Conservation (phyloP, 1,140 invertebrate genomes). For the Akabosia matsudoensis region DNA sequence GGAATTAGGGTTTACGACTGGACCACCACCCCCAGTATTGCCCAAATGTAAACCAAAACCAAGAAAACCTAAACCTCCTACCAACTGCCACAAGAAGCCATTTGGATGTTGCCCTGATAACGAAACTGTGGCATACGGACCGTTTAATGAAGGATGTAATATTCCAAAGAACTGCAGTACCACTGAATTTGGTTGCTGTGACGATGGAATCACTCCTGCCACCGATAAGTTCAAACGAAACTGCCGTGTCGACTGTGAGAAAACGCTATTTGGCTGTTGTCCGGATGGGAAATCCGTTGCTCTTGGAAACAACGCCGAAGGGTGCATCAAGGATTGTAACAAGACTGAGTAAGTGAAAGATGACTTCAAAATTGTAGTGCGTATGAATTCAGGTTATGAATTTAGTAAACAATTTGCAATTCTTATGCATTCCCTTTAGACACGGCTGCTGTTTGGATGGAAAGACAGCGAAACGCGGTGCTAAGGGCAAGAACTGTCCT, state of each 20-base stretch:
- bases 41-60: constrained; percentile 25
- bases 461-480: constrained; percentile 55
- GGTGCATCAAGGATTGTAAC: constrained; percentile 62
- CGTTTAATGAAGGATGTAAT: constrained; percentile 75
- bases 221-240: constrained; percentile 66
- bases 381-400: constrained; percentile 2
- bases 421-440: constrained; percentile 38
- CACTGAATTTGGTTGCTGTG: constrained; percentile 81
- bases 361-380: neutral
- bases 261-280: constrained; percentile 73
- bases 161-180: constrained; percentile 72
- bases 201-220: constrained; percentile 80
- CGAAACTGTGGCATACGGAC: constrained; percentile 73
- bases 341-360: constrained; percentile 47
- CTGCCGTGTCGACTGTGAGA: constrained; percentile 73
- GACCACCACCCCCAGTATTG: neutral
- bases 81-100: constrained; percentile 6
- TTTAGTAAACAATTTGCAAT: neutral
- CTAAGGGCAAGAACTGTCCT: constrained; percentile 56
- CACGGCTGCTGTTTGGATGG: constrained; percentile 66
- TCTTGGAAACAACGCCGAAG: constrained; percentile 76
- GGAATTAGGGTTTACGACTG: neutral
- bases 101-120: constrained; percentile 90
- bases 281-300: constrained; percentile 73
- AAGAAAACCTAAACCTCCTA: constrained; percentile 11